Evolutionary conservation across 1,140 invertebrate genomes (phyloP).

Genomic region (Tetragonula clypearis): DNA sequence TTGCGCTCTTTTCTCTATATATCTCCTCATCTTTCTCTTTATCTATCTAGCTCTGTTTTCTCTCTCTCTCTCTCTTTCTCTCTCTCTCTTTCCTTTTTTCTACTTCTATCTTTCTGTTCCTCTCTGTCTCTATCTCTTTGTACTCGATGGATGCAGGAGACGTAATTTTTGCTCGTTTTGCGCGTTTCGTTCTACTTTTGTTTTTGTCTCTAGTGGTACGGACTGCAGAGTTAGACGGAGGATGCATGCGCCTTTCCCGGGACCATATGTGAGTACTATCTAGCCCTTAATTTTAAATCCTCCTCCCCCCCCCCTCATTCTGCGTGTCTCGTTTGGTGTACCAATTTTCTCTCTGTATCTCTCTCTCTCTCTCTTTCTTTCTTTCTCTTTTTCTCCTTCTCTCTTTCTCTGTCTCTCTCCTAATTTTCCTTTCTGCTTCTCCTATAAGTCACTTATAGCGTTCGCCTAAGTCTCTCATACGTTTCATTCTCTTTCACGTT

Average conservation of each 20-base stretch:
- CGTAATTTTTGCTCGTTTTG: conserved; percentile 68
- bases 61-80: not conserved
- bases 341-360: not conserved
- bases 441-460: not conserved
- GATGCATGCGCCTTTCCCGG: conserved; percentile 82
- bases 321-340: conserved; percentile 3
- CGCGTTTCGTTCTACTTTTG: conserved; percentile 78
- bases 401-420: too few species aligned
- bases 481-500: not conserved
- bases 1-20: conserved; percentile 64
- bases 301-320: conserved; percentile 21
- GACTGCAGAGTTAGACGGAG: conserved; percentile 83
- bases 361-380: not conserved
- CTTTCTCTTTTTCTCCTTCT: not conserved
- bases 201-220: conserved; percentile 82
- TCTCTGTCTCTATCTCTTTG: conserved; percentile 17
- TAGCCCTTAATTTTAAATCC: conserved; percentile 72
- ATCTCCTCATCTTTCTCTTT: conserved; percentile 30
- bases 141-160: conserved; percentile 59
- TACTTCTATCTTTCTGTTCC: not conserved
- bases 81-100: not conserved
- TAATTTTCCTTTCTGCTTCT: conserved; percentile 20
- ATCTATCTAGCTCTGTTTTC: not conserved
- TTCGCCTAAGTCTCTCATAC: not conserved
- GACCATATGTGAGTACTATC: conserved; percentile 81